Evolutionary conservation across 2,888 invertebrate genomes (phyloP).

Genomic region (Onthophagus sagittarius): DNA sequence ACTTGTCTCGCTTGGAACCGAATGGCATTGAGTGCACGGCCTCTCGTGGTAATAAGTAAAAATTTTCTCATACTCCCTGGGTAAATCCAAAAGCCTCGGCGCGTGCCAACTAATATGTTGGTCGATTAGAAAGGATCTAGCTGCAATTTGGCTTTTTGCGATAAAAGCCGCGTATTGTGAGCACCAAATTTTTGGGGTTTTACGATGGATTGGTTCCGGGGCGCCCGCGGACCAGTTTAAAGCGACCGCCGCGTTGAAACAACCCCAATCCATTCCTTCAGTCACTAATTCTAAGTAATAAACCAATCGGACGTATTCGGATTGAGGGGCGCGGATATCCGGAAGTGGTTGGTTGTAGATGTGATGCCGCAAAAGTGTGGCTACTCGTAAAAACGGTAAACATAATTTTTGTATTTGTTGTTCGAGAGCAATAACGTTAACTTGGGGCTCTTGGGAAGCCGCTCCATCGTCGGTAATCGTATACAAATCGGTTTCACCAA

Average conservation of each 20-base stretch:
- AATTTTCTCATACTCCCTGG: conserved; percentile 86
- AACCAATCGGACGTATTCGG: conserved; percentile 74
- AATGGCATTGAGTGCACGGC: conserved; percentile 83
- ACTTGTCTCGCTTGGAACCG: conserved; percentile 86
- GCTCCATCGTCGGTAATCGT: conserved; percentile 54
- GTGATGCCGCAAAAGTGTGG: conserved; percentile 70
- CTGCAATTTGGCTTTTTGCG: conserved; percentile 54
- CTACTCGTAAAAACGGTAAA: conserved; percentile 79
- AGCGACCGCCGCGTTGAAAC: conserved; percentile 62
- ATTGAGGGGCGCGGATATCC: conserved; percentile 58
- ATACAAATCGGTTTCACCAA: conserved; percentile 59
- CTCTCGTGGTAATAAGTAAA: conserved; percentile 92
- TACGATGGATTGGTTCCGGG: conserved; percentile 35
- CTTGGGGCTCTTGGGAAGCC: conserved; percentile 34
- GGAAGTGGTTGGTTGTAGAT: conserved; percentile 75
- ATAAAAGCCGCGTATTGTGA: conserved; percentile 60
- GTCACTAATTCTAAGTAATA: conserved; percentile 74
- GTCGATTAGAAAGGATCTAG: conserved; percentile 65
- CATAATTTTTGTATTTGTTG: conserved; percentile 65
- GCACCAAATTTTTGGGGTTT: conserved; percentile 62
- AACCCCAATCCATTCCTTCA: conserved; percentile 62
- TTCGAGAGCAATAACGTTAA: conserved; percentile 47
- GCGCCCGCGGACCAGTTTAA: conserved; percentile 56
- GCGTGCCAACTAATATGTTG: conserved; percentile 77
- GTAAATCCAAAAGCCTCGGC: conserved; percentile 80